Evolutionary conservation across 2,888 invertebrate genomes (phyloP), one percentile per base, ranked within the genome.

Genomic region (Ophion slaviceki): DNA sequence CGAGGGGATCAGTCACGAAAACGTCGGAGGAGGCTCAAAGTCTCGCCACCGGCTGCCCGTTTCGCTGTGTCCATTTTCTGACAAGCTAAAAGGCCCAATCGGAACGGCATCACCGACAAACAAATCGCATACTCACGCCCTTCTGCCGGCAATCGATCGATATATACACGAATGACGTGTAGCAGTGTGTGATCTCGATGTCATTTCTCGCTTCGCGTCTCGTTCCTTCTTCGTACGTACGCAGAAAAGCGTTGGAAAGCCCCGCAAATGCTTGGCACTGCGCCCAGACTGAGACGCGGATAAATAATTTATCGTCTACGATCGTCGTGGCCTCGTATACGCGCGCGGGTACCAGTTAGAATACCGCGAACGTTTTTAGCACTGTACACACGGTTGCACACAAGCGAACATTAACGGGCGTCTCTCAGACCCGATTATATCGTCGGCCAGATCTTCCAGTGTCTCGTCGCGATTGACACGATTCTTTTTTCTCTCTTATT

Each of bases 251-350:
- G 80, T 68, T 64, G 71, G 64, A 45, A 75, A 76, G 68, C 59
- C 81, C 75, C 28, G 64, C 72, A 59, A 77, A 59, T 70, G 81
- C 89, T 80, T 92, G 92, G 92, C 89, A 82, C 84, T n/a, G 81
- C 82, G 91, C 92, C 92, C 92, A 91, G 89, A 72, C 89, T 88
- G 89, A 90, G 87, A 87, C 77, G 66, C 32, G 78, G 90, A 92
- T 91, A 91, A 92, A 92, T 92, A 89, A 92, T 91, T 92, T 90
- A 92, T 92, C 91, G 88, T 80, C 72, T 80, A 66, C 88, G 84
- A 88, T 90, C 90, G 89, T 83, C 77, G 83, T 64, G 74, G 32
- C 61, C 70, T 70, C 68, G 62, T 77, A 59, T 62, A 53, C 40
- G 61, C 59, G 70, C 32, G 59, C 17, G 24, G 67, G 53, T 53